These are phyloP conservation scores for Cydia fagiglandana DNA, from an alignment of 1,140 invertebrate genomes.

Conservation along the genomic window DNA sequence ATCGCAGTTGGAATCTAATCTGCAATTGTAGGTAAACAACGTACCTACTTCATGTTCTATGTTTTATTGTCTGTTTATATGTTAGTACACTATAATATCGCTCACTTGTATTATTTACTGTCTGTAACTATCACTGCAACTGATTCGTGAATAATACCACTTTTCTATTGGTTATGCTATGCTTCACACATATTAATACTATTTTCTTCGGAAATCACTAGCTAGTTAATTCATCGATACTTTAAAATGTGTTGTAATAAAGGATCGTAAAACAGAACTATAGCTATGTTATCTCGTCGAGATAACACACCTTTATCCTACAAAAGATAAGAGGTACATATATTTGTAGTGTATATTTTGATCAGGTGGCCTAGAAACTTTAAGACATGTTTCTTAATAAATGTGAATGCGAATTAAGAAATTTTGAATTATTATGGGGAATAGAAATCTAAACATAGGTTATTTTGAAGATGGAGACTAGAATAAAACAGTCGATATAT, in stretches of 20 bases:
- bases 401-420: neutral
- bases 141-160: neutral
- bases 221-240: constrained; percentile 12
- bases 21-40: neutral
- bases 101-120: neutral
- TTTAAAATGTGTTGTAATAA: constrained; percentile 1
- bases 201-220: neutral
- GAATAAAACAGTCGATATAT: no score
- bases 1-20: neutral
- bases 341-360: constrained; percentile 58
- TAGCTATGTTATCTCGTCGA: constrained; percentile 55
- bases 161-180: neutral
- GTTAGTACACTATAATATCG: neutral
- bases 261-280: constrained; percentile 30
- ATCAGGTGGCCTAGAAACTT: constrained; percentile 62
- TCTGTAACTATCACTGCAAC: neutral
- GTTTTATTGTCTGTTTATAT: constrained; percentile 1
- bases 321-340: constrained; percentile 61
- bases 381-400: neutral
- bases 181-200: neutral
- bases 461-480: no score
- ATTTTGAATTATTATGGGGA: neutral
- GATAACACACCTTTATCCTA: constrained; percentile 61
- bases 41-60: neutral
- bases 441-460: neutral